phyloP scores from a whole-genome alignment of 2,113 vertebrate genomes.

The Aptenodytes forsteri region DNA sequence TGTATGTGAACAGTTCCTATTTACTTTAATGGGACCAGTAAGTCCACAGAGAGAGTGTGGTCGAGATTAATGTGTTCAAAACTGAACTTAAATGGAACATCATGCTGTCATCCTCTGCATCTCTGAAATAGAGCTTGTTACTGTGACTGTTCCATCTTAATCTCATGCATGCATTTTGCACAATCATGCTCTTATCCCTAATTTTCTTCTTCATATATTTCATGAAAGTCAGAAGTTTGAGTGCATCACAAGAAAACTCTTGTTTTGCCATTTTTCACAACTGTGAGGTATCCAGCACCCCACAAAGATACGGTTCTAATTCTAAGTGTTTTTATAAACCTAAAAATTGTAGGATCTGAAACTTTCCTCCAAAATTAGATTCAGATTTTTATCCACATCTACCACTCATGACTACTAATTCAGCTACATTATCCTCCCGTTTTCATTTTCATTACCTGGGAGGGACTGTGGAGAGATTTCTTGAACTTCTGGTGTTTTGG shows the following conservation, averaged over 20 bases:
- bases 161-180: neutral
- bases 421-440: neutral
- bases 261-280: neutral
- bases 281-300: neutral
- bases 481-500: slow-evolving; percentile 76
- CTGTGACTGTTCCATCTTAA: neutral
- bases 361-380: neutral
- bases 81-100: neutral
- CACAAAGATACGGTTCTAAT: neutral
- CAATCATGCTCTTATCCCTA: neutral
- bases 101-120: neutral
- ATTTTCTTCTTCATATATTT: neutral
- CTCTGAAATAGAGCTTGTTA: neutral
- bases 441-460: slow-evolving; percentile 69
- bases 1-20: neutral
- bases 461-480: slow-evolving; percentile 64
- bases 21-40: neutral
- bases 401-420: neutral
- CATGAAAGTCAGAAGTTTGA: neutral
- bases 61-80: neutral
- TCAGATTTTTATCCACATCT: neutral
- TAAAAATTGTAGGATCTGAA: neutral
- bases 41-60: neutral
- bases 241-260: neutral
- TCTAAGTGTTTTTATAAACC: neutral